Conservation (phyloP, 1,140 invertebrate genomes). For the Saccostrea cuccullata region DNA sequence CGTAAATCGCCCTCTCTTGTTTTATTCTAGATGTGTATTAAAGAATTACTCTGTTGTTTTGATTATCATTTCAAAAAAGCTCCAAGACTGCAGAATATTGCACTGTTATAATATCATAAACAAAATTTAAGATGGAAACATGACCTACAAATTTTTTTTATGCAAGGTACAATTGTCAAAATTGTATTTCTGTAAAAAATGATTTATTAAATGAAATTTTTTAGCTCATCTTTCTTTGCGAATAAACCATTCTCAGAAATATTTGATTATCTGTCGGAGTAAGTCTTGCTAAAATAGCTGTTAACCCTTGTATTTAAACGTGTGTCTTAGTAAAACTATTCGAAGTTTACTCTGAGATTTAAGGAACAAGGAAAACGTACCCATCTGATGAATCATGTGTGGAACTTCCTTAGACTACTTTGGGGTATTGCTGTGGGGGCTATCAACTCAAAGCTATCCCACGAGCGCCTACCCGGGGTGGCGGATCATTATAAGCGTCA, state of each 20-base stretch:
- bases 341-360: background rate
- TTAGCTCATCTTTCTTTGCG: too few relatives aligned
- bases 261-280: background rate
- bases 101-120: too few relatives aligned
- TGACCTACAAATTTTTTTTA: too few relatives aligned
- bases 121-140: too few relatives aligned
- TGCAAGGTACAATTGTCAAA: too few relatives aligned
- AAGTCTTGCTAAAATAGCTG: background rate
- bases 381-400: background rate
- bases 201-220: too few relatives aligned
- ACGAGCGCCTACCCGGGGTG: background rate
- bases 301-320: background rate
- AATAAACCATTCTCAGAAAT: background rate
- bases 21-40: background rate
- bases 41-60: conserved; percentile 1
- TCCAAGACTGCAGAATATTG: too few relatives aligned
- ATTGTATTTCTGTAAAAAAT: too few relatives aligned
- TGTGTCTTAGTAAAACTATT: conserved; percentile 7
- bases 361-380: background rate
- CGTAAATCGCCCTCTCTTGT: background rate
- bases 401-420: background rate
- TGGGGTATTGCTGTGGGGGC: background rate
- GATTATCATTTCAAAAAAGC: background rate
- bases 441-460: conserved; percentile 5
- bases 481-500: background rate